Evolutionary conservation across 2,888 invertebrate species (phyloP), one percentile per base, ranked within the genome.

Genomic region (Ormyrus nitidulus): DNA sequence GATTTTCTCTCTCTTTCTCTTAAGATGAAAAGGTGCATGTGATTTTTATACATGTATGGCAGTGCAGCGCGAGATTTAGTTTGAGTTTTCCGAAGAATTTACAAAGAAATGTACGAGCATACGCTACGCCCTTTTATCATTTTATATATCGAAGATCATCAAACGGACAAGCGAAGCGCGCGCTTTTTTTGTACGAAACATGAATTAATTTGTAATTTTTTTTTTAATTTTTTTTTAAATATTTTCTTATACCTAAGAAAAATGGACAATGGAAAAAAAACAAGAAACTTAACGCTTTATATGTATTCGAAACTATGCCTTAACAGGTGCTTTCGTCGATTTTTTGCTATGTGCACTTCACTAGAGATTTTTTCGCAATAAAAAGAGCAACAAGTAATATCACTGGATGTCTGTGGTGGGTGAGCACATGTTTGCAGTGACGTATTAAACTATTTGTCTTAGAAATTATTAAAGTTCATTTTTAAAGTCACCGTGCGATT

Each of bases 351-450:
- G 56, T 77, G 68, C 68, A 77, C 51, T 80, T 77, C 59, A 80
- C 80, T 80, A 80, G 76, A 71, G 58, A 51, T 68, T 72, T 58
- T 66, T 69, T 80, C 53, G 19, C 56, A 58, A 79, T 75, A 80
- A 80, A 73, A 72, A 78, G 66, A 80, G 58, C 76, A 80, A 80
- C 72, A 80, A 76, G 11, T 76, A 77, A 81, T 81, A 81, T 81
- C 81, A 81, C 81, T 81, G 81, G 66, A 81, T 77, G 74, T 81
- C 66, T 78, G 61, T 73, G 69, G 72, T 74, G 58, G 65, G 48
- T 77, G 61, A 66, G 81, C 72, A 80, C 72, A 80, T 76, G 11
- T 72, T 62, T 80, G 48, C 51, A 72, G 61, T 76, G 76, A 68
- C 51, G 51, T 65, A 61, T 77, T 73, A 69, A 74, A 77, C 70